Percentiles rank a stretch among this genome's conserved stretches.
phyloP scores from a whole-genome alignment of 2,888 invertebrate genomes.

The Tachina lurida region DNA sequence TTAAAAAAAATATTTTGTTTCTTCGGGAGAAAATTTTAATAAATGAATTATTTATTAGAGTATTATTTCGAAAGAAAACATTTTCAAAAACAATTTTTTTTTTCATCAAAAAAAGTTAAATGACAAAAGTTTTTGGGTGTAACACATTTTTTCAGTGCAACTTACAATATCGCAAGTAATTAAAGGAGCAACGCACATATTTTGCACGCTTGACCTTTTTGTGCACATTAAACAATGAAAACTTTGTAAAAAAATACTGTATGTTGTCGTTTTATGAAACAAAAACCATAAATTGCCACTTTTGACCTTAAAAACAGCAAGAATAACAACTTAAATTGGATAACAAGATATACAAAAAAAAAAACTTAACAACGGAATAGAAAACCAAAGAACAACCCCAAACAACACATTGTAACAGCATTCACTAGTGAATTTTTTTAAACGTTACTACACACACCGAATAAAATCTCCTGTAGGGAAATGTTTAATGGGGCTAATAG shows the following conservation, averaged over 20 bases:
- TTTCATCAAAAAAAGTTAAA: background rate
- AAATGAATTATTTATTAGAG: too few species aligned
- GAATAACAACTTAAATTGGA: background rate
- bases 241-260: background rate
- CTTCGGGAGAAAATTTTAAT: too few species aligned
- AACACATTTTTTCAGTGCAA: background rate
- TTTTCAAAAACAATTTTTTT: too few species aligned
- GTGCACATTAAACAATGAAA: background rate
- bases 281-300: constrained; percentile 58
- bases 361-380: background rate
- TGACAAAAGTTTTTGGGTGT: background rate
- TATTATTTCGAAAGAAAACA: too few species aligned
- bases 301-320: constrained; percentile 57
- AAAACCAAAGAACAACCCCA: background rate
- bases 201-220: constrained; percentile 3
- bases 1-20: too few species aligned
- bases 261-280: constrained; percentile 7
- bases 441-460: background rate
- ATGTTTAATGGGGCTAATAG: too few species aligned
- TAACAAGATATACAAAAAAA: background rate
- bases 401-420: background rate
- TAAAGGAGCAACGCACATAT: background rate
- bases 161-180: background rate
- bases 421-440: background rate
- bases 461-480: too few species aligned